Base-by-base conservation (phyloP, 2,113 vertebrate species). In the Campylorhamphus procurvoides region DNA sequence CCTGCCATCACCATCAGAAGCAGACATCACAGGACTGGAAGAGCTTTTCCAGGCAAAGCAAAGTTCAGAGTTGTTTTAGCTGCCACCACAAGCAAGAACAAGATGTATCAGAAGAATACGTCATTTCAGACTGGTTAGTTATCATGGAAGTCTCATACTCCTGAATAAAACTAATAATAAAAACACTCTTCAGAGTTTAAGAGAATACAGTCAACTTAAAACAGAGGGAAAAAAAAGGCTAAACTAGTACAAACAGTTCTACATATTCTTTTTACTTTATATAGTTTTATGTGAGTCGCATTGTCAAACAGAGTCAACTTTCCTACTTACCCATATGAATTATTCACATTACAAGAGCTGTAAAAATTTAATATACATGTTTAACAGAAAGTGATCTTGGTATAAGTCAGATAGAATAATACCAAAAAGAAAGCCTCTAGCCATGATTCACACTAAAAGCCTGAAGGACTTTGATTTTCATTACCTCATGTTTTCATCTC, bases 11-110 rank as follows among this genome's bases (percentile, higher is more conserved):
- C 25, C 37, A 67, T 3, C 18, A 82, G 73, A 2, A 84, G 59
- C 60, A 78, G 84, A 55, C 6, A 53, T 23, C 15, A 12, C 27
- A 62, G 63, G 81, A 22, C 0, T 69, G 16, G 50, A 47, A 50
- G 22, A 80, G 53, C 31, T 82, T 44, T 84, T 72, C 92, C 78
- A 81, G 74, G 78, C 87, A 85, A 89, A 85, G 95, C 86, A 27
- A 94, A 64, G 68, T 46, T 81, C 79, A 63, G 67, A 85, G 63
- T 44, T 68, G 50, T 63, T 94, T 88, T 64, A 87, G 83, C 53
- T 69, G 93, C 73, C 84, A 84, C 87, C 35, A 42, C 31, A 90
- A 96, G 91, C 86, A 64, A 76, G 75, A 93, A 18, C 24, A 74
- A 94, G 82, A 86, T 29, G 8, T 16, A 59, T 28, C 79, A 80